Evolutionary conservation across 2,797 vertebrate species (phyloP), one percentile per base, ranked within the genome.

Genomic region (Trachops cirrhosus): DNA sequence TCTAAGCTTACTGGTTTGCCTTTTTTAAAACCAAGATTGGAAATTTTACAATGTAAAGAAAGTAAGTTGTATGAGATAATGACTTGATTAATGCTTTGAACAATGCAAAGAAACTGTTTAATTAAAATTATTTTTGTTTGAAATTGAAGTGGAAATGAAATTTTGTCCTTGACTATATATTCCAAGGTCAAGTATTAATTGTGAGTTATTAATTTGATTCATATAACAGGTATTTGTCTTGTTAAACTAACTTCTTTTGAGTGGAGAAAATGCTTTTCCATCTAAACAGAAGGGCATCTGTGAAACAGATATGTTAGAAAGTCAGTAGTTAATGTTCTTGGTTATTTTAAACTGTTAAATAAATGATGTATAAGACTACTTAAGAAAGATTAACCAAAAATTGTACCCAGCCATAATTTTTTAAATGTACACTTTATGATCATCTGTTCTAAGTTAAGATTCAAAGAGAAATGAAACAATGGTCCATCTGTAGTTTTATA

Each of bases 121-220:
- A 97, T 96, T 97, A 59, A 97, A 98, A 98, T 98, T 98, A 98
- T 98, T 98, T 98, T 98, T 98, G 91, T 98, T 98, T 98, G 93
- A 98, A 97, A 98, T 95, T 44, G 46, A 89, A 96, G 97, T 96
- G 62, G 62, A 80, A 95, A 52, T 96, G 92, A 94, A 90, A 96
- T 85, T 95, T 2, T 93, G 24, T 89, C 85, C 64, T 97, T 89
- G 68, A 64, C 62, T 94, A 19, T 94, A 9, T 91, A 86, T 44
- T 57, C 52, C 80, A 74, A 84, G 62, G 77, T 90, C 73, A 92
- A 14, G 21, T 92, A 52, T 44, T 92, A 79, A 59, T 41, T 96
- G 21, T 83, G 79, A 32, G 50, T 95, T 92, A 62, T 52, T 90
- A 52, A 96, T 91, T 62, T 93, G n/a, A 79, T 75, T 86, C 52